Base-by-base conservation (phyloP, 2,113 vertebrate genomes). In the Gallinago paraguaiae region DNA sequence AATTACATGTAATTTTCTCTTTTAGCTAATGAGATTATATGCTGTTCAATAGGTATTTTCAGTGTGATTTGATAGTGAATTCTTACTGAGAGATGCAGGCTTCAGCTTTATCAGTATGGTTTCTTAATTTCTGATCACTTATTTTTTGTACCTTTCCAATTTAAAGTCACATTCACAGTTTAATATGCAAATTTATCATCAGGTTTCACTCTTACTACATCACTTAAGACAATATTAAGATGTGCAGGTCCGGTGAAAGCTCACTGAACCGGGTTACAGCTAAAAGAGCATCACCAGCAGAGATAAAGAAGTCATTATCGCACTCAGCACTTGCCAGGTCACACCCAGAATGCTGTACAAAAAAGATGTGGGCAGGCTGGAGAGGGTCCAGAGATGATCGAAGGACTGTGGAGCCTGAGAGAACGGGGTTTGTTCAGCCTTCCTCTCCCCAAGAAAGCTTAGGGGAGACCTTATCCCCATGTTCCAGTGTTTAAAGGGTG, bases 11-110 rank as follows among this genome's bases (percentile, higher is more conserved):
- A 89, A 94, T 94, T 96, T 94, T 91, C 79, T 59, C 63, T 86
- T 74, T 76, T 57, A 48, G 41, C 67, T 96, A 96, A 84, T 68
- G n/a, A 89, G 87, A 96, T 88, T 96, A 82, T 93, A 53, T 86
- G 56, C 6, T 76, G 39, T 75, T 39, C 90, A 69, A 13, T 61
- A 87, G 31, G 24, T 61, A 37, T 85, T 86, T 95, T 92, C 35
- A 57, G 48, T 82, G 45, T 78, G 61, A 72, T 69, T 95, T 64
- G 51, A 18, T 14, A 37, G 28, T 10, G 27, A 90, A 59, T 88
- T 60, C 74, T 64, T 56, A n/a, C 22, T 48, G 56, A 78, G 59
- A 60, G 23, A 87, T 90, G 33, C 56, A 59, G 57, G 51, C 18
- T 45, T 88, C 35, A 33, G n/a, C 20, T 93, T 82, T 81, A 80